Evolutionary conservation across 2,797 vertebrate genomes (phyloP).

Genomic region (Discoglossus pictus): DNA sequence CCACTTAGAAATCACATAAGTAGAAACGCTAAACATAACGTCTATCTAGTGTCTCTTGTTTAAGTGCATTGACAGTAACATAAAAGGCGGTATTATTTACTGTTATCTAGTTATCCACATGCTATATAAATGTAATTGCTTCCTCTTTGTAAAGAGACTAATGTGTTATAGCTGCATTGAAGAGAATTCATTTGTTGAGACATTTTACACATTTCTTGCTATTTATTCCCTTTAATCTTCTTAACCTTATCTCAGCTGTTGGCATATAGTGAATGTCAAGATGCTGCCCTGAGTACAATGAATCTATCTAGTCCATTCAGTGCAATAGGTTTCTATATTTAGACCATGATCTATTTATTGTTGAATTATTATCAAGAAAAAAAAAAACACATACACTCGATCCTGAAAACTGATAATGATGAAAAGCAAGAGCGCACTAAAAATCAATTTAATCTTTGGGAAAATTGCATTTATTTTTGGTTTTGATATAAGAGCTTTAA

Average conservation of each 20-base stretch:
- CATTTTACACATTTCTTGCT: slow-evolving; percentile 18
- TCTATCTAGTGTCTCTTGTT: slow-evolving; percentile 12
- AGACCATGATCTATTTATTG: slow-evolving; percentile 44
- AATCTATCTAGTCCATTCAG: slow-evolving; percentile 24
- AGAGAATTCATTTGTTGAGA: slow-evolving; percentile 31
- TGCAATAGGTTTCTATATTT: slow-evolving; percentile 43
- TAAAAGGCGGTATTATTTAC: slow-evolving; percentile 33
- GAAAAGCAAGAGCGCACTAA: slow-evolving; percentile 3
- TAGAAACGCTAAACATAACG: no score
- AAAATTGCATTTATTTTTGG: no score
- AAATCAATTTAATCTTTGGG: slow-evolving; percentile 10
- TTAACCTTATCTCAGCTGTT: slow-evolving; percentile 44
- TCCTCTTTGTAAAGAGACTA: background rate
- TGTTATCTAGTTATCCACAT: slow-evolving; percentile 31
- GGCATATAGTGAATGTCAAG: slow-evolving; percentile 61
- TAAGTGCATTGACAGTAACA: slow-evolving; percentile 14
- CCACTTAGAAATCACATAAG: no score
- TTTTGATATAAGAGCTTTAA: no score
- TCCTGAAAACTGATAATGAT: slow-evolving; percentile 39
- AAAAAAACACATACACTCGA: slow-evolving; percentile 32
- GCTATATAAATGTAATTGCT: slow-evolving; percentile 28
- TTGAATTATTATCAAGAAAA: slow-evolving; percentile 49
- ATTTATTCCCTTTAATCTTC: slow-evolving; percentile 46
- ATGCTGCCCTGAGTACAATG: slow-evolving; percentile 22
- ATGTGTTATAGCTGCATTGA: background rate